These are phyloP conservation scores for Anisognathus igniventris DNA, from an alignment of 2,797 vertebrate genomes.

Conservation along the genomic window DNA sequence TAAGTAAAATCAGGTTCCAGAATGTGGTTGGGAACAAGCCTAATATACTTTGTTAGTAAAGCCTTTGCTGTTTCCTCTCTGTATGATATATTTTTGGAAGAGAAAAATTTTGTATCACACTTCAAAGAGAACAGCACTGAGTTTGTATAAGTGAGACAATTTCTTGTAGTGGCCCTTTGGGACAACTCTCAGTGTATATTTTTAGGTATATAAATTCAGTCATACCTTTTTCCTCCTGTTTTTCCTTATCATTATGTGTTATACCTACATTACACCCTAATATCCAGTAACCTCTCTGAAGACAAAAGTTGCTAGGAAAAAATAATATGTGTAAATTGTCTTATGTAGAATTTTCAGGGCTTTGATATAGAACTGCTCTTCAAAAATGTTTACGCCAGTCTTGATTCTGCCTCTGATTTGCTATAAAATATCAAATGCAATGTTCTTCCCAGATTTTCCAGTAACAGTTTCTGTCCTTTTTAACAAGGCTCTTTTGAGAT, in stretches of 20 bases:
- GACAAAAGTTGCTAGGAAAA: background rate
- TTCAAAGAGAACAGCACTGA: background rate
- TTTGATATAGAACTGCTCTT: background rate
- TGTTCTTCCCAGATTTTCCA: background rate
- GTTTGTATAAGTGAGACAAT: background rate
- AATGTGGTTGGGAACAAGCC: background rate
- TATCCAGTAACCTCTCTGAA: background rate
- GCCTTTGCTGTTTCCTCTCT: background rate
- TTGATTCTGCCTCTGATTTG: background rate
- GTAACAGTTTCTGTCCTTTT: background rate
- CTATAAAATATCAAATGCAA: background rate
- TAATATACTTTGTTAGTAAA: background rate
- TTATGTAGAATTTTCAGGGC: background rate
- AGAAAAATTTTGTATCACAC: background rate
- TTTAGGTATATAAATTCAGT: background rate
- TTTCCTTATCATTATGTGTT: background rate
- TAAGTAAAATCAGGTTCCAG: background rate
- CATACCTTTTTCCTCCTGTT: background rate
- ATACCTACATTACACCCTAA: background rate
- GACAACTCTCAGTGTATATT: background rate
- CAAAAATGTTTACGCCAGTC: background rate
- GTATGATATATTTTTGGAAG: background rate
- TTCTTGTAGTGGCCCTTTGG: background rate
- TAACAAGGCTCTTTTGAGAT: background rate
- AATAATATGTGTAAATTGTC: background rate